These are phyloP conservation scores for Spea bombifrons DNA, from an alignment of 2,113 vertebrate species.

Conservation along the genomic window DNA sequence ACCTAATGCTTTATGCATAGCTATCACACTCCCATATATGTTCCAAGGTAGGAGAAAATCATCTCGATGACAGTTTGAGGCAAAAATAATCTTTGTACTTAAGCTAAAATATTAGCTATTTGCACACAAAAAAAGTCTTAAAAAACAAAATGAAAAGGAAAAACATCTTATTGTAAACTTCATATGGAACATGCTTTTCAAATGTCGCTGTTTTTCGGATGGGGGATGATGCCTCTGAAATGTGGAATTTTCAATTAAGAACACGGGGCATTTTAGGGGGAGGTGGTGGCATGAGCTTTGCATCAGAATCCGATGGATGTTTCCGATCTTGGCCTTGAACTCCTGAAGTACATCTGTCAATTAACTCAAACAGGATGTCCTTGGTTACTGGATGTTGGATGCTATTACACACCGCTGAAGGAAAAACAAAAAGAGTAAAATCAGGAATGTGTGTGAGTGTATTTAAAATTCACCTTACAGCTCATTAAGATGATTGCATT, in stretches of 20 bases:
- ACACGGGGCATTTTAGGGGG: conserved; percentile 83
- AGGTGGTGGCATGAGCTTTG: conserved; percentile 93
- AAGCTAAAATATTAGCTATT: too few species aligned
- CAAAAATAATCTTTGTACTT: too few species aligned
- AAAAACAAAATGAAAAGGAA: too few species aligned
- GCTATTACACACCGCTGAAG: conserved; percentile 90
- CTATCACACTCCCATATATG: too few species aligned
- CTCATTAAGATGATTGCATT: too few species aligned
- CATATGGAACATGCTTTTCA: conserved; percentile 43
- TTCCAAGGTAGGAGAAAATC: too few species aligned
- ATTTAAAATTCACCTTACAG: too few species aligned
- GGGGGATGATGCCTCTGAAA: conserved; percentile 43
- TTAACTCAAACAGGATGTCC: conserved; percentile 88
- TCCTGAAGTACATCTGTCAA: conserved; percentile 77
- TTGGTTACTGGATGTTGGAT: conserved; percentile 94
- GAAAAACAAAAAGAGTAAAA: conserved; percentile 42
- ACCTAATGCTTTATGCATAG: conserved; percentile 50
- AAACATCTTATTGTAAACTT: conserved; percentile 25
- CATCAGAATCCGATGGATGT: conserved; percentile 80
- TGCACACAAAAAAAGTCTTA: too few species aligned
- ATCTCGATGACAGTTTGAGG: too few species aligned
- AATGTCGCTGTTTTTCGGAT: conserved; percentile 52
- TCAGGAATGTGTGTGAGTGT: too few species aligned
- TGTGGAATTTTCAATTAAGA: conserved; percentile 10
- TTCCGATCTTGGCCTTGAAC: conserved; percentile 77